These are phyloP conservation scores for Enchytraeus crypticus DNA, from an alignment of 2,888 invertebrate species.

Conservation along the genomic window DNA sequence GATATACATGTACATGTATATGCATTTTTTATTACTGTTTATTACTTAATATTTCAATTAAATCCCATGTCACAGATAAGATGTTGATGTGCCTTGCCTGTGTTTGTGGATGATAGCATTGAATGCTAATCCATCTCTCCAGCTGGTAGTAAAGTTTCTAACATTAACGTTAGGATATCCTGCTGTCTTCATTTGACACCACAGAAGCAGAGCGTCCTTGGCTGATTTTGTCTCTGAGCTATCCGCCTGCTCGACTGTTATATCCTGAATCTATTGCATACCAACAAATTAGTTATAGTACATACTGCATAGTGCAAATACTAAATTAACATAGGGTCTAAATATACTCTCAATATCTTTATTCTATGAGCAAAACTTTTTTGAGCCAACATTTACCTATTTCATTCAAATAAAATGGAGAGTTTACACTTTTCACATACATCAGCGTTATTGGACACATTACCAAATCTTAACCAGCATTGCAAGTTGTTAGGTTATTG, in stretches of 20 bases:
- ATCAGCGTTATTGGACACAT: too few relatives aligned
- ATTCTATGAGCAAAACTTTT: too few relatives aligned
- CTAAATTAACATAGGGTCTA: not conserved
- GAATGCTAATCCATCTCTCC: conserved; percentile 97
- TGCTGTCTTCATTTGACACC: conserved; percentile 99
- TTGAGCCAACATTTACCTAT: not conserved
- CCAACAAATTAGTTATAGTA: too few relatives aligned
- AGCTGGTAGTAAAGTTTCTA: conserved; percentile 95
- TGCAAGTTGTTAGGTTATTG: too few relatives aligned
- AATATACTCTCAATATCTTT: not conserved
- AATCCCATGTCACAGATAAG: too few relatives aligned
- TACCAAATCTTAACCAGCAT: too few relatives aligned
- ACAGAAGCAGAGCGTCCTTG: conserved; percentile 76
- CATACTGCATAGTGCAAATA: not conserved
- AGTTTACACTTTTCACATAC: too few relatives aligned
- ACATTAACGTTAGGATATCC: conserved; percentile 99
- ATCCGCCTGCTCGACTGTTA: conserved; percentile 96
- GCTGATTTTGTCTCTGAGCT: conserved; percentile 83
- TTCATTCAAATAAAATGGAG: not conserved
- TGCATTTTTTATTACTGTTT: too few relatives aligned
- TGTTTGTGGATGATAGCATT: conserved; percentile 99
- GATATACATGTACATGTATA: too few relatives aligned
- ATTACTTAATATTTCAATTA: too few relatives aligned
- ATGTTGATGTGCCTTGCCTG: too few relatives aligned
- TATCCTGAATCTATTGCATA: conserved; percentile 99